These are phyloP conservation scores for Bubo scandiacus DNA, from an alignment of 2,113 vertebrate genomes.

Conservation along the genomic window DNA sequence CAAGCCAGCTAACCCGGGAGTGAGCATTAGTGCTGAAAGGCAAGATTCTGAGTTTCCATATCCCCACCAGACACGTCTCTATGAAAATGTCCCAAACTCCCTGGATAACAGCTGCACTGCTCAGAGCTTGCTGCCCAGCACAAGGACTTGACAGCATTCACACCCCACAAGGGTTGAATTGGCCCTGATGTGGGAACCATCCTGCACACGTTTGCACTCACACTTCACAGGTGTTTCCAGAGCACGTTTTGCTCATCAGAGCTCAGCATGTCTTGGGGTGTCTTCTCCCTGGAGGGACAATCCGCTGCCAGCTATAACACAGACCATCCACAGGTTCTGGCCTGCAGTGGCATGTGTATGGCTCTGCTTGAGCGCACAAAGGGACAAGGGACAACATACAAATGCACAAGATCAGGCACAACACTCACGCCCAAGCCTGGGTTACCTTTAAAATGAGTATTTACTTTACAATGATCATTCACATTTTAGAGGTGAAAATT, in stretches of 20 bases:
- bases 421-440: neutral
- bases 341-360: accelerated
- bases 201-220: neutral
- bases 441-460: neutral
- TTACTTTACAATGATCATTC: neutral
- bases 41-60: neutral
- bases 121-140: neutral
- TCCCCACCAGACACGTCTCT: neutral
- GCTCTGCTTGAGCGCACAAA: accelerated
- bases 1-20: neutral
- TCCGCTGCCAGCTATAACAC: neutral
- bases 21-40: neutral
- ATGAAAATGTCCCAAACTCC: neutral
- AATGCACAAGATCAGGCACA: neutral
- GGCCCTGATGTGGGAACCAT: neutral
- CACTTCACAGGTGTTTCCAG: neutral
- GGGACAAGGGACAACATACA: neutral
- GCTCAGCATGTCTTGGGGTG: neutral
- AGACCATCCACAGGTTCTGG: neutral
- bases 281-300: neutral
- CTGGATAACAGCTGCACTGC: neutral
- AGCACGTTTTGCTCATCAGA: neutral
- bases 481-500: neutral
- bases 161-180: accelerated
- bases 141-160: neutral